Percentiles rank a stretch among this genome's conserved stretches.
phyloP scores from a whole-genome alignment of 2,113 vertebrate species.

The Puntigrus tetrazona region DNA sequence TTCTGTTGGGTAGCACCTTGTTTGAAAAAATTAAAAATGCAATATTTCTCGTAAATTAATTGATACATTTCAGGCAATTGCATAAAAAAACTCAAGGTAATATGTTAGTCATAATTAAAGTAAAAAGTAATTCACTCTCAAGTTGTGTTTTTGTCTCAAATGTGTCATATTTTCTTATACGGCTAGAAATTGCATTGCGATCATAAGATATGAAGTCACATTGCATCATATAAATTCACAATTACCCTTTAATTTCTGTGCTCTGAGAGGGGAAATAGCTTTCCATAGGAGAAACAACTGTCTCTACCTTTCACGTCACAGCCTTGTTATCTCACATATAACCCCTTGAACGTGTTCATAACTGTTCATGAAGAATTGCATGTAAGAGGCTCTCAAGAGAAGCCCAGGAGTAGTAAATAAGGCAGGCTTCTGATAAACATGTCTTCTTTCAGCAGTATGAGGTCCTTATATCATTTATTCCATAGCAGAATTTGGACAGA shows the following conservation, averaged over 20 bases:
- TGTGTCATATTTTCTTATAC: not conserved
- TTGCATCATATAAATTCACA: not conserved
- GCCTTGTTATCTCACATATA: not conserved
- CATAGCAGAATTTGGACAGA: conserved; percentile 13
- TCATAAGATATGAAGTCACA: not conserved
- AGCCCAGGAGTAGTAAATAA: not conserved
- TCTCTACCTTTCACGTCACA: not conserved
- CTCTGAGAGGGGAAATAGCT: not conserved
- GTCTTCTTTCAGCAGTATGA: not conserved
- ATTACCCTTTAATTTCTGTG: not conserved
- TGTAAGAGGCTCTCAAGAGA: not conserved
- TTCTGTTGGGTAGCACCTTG: not conserved
- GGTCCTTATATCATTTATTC: not conserved
- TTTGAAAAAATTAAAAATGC: not conserved
- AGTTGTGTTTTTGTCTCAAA: not conserved
- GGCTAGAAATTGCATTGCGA: not conserved
- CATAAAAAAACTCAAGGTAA: not conserved
- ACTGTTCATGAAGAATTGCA: not conserved
- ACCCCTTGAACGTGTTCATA: not conserved
- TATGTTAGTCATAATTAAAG: too few relatives aligned
- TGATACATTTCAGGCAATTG: not conserved
- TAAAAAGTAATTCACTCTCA: not conserved
- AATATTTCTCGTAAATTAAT: not conserved
- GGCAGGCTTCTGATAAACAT: not conserved
- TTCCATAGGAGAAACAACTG: not conserved